Conservation (phyloP, 2,888 invertebrate species). For the Drosophila kuntzei region DNA sequence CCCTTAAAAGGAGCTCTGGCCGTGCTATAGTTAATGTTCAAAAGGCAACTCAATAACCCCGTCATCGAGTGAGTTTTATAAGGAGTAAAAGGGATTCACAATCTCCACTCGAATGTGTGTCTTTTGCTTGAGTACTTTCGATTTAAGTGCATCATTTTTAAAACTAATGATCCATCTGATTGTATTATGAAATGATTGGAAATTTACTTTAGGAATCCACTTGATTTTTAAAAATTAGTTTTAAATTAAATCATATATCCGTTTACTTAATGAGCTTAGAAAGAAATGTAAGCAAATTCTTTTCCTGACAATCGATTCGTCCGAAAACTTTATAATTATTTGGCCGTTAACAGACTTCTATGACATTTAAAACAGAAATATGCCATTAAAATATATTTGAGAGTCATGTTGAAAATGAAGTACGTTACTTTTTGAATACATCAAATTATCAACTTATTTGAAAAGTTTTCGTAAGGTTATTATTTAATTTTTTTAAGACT, state of each 20-base stretch:
- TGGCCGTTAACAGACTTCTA: not conserved
- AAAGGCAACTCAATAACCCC: slow-evolving; percentile 20
- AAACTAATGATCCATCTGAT: not conserved
- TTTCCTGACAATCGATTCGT: not conserved
- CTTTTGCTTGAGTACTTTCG: not conserved
- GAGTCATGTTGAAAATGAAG: no score
- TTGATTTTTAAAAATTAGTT: no score
- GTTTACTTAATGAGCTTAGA: no score
- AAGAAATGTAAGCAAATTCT: not conserved
- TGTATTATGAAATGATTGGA: not conserved
- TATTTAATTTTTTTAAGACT: no score
- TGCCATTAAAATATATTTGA: not conserved
- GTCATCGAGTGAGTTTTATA: slow-evolving; percentile 9
- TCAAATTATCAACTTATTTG: no score
- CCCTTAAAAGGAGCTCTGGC: slow-evolving; percentile 51
- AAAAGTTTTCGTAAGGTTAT: no score
- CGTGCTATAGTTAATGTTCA: slow-evolving; percentile 21
- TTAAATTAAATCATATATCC: no score
- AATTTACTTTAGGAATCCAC: no score
- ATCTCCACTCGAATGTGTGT: not conserved
- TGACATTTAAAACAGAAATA: not conserved
- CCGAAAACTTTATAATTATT: not conserved
- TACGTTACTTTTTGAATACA: no score
- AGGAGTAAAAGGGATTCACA: not conserved
- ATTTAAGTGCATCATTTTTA: not conserved